Evolutionary conservation across 2,888 invertebrate species (phyloP), one percentile per base, ranked within the genome.

Genomic region (Hipparchia sbordonii): DNA sequence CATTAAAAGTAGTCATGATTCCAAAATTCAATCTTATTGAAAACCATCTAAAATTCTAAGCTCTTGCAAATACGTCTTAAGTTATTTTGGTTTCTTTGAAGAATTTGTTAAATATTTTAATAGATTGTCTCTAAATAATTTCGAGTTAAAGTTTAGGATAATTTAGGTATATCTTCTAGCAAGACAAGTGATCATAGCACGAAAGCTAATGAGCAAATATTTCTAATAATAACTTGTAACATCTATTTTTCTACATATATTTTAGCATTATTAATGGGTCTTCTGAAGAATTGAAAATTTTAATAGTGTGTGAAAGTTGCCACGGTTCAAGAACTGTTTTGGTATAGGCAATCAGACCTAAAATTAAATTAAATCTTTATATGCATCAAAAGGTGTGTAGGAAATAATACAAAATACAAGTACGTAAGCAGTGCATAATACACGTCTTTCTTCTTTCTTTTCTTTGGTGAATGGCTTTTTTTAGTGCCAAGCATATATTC

Each of bases 241-340:
- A 46, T 45, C 13, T 9, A 67, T 67, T 13, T 67, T 46, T 57
- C 67, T 67, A 67, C 13, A 12, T 23, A 57, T 13, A 2, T 54
- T 45, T 48, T 46, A 56, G 57, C 45, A 57, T 45, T 23, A 51
- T 13, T 56, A 57, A 13, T 52, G 33, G 39, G 56, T 2, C 45
- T 13, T 67, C 45, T 13, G 9, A 67, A 57, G 67, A 67, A 67
- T 67, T 67, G 67, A 67, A 57, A 57, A 65, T 52, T 33, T 0
- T 52, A 67, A 23, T 57, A 45, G n/a, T 54, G 52, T 54, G 9
- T 54, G 52, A 54, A 54, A 54, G 2, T 10, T 12, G 39, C 4
- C 12, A 12, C 12, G 52, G 12, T 48, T 48, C 52, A 54, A 54
- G 59, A 5, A 59, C 33, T 33, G 48, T 6, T 1, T 46, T 46